phyloP scores from a whole-genome alignment of 2,113 vertebrate species.

The Mesitornis unicolor region DNA sequence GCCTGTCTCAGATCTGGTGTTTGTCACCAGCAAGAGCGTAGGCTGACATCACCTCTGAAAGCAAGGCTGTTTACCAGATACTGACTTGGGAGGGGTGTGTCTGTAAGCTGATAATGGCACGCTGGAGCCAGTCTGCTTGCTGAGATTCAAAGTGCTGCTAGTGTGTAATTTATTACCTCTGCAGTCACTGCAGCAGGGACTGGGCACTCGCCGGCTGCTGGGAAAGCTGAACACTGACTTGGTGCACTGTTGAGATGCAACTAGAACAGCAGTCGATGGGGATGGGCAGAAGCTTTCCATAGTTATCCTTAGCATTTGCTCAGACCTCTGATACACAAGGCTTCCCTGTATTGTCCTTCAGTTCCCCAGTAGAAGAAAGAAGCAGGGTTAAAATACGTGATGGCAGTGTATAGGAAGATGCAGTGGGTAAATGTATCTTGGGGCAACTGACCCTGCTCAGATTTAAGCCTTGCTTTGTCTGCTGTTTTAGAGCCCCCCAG shows the following conservation, averaged over 20 bases:
- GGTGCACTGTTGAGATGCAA: background rate
- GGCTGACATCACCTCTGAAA: conserved; percentile 17
- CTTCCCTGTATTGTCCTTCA: background rate
- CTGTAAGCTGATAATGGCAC: background rate
- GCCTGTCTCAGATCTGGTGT: background rate
- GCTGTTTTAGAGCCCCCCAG: background rate
- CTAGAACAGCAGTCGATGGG: background rate
- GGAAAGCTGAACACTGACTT: background rate
- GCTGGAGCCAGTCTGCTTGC: background rate
- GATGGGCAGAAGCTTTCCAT: background rate
- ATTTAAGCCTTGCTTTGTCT: background rate
- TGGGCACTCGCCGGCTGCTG: background rate
- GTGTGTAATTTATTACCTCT: conserved; percentile 41
- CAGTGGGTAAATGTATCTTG: background rate
- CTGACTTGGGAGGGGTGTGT: background rate
- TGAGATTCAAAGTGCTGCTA: background rate
- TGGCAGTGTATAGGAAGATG: background rate
- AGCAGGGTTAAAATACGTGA: background rate
- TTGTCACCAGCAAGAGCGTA: background rate
- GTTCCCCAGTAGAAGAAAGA: background rate
- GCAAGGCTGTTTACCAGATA: conserved; percentile 1
- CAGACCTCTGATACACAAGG: background rate
- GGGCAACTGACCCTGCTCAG: background rate
- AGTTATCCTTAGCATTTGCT: background rate
- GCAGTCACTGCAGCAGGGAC: conserved; percentile 30